These are phyloP conservation scores for Drosophila carrolli DNA, from an alignment of 1,140 invertebrate genomes.

Conservation along the genomic window DNA sequence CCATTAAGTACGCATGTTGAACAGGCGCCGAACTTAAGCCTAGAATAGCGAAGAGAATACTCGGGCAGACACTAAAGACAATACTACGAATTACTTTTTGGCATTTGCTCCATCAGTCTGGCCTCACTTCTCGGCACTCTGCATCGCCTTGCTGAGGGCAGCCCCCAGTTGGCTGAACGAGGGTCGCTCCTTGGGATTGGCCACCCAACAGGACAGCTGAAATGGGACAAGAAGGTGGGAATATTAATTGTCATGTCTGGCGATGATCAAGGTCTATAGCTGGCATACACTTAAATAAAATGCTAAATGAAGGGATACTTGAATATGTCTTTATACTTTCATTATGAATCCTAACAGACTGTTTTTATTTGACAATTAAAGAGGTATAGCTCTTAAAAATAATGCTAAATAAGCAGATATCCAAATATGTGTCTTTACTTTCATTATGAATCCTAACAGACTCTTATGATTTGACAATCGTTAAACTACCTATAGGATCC, in stretches of 20 bases:
- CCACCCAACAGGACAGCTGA: slow-evolving; percentile 86
- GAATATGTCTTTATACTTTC: no score
- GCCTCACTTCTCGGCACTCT: slow-evolving; percentile 68
- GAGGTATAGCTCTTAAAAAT: no score
- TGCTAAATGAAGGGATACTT: no score
- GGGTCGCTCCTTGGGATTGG: slow-evolving; percentile 88
- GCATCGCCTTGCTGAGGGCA: slow-evolving; percentile 81
- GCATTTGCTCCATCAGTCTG: slow-evolving; percentile 43
- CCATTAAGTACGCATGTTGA: slow-evolving; percentile 62
- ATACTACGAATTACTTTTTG: slow-evolving; percentile 49
- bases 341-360: no score
- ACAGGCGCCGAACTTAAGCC: slow-evolving; percentile 55
- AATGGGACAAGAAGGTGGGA: neutral
- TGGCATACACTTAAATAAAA: no score
- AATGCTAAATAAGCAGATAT: no score
- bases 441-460: no score
- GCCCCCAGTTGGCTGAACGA: slow-evolving; percentile 85
- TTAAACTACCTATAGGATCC: no score
- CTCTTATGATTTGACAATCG: no score
- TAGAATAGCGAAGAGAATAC: slow-evolving; percentile 30
- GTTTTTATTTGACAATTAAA: no score
- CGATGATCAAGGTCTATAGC: neutral
- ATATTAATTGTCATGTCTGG: slow-evolving; percentile 5
- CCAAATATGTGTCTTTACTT: no score
- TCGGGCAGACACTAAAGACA: slow-evolving; percentile 24